Evolutionary conservation across 2,888 invertebrate genomes (phyloP), one percentile per base, ranked within the genome.

Genomic region (Chalcosyrphus nemorum): DNA sequence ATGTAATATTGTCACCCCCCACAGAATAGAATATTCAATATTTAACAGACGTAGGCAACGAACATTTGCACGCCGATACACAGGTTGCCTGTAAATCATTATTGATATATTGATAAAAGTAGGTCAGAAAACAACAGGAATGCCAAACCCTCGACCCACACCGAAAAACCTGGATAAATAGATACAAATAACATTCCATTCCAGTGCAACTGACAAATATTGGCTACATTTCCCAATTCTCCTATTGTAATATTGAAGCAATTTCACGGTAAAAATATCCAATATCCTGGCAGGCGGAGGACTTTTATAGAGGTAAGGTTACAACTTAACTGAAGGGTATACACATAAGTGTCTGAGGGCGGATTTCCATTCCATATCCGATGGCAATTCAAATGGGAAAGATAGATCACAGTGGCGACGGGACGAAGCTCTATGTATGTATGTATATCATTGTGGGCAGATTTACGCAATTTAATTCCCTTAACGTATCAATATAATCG

Each of bases 381-480:
- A 35, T 35, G 32, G 50, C 29, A 41, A 11, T 41, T 54, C 52
- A 52, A 66, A 19, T 54, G 54, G 66, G 19, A 17, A 6, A 54
- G 41, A 66, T 24, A 5, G 27, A 65, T 65, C 50, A 65, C 50
- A 21, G 13, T 38, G 4, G 29, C 43, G 43, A n/a, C n/a, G n/a
- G n/a, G 45, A 24, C 24, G 24, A 24, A n/a, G 21, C 19, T 17
- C 5, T 17, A n/a, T n/a, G n/a, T n/a, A n/a, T n/a, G 4, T 13
- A 6, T 29, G 21, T 19, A 21, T 32, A 5, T 13, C 24, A 17
- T 41, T 65, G 24, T 17, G 52, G 38, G 65, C 21, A 65, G 52
- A 43, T 41, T 41, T 41, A 15, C 54, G 43, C 56, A 68, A 56
- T 68, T 56, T 56, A 56, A 68, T 68, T 68, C 56, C 56, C 68